Conservation (phyloP, 92 coral and sea anemone species). For the Porites divaricata region DNA sequence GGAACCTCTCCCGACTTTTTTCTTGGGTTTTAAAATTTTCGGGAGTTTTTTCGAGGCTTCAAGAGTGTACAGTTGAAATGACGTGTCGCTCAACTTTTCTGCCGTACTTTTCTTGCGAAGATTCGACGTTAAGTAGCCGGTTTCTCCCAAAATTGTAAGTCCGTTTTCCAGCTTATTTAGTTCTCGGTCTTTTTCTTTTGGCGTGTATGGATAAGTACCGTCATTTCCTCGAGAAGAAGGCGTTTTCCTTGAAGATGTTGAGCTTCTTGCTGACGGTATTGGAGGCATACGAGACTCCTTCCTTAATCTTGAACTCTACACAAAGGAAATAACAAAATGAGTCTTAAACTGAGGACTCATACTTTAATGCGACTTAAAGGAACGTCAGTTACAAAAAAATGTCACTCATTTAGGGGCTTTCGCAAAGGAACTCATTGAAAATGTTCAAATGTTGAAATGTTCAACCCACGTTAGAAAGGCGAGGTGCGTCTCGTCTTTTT, state of each 20-base stretch:
- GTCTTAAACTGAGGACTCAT: no score
- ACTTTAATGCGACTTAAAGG: no score
- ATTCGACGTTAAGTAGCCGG: constrained; percentile 24
- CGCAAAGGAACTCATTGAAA: no score
- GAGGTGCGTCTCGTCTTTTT: no score
- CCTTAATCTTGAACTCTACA: constrained; percentile 1
- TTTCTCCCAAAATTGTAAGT: constrained; percentile 22
- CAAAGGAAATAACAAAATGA: not conserved
- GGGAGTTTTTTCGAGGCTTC: constrained; percentile 49
- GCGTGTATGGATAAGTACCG: not conserved
- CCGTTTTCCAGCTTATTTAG: not conserved
- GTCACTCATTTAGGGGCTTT: no score
- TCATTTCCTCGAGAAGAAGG: not conserved
- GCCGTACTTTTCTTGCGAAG: constrained; percentile 34
- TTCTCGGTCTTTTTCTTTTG: not conserved
- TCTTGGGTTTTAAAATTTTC: constrained; percentile 38
- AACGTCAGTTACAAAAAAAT: no score
- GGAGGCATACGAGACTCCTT: constrained; percentile 37
- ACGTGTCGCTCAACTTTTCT: constrained; percentile 41
- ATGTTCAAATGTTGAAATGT: no score
- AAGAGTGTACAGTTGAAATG: constrained; percentile 10
- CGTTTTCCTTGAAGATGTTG: constrained; percentile 26
- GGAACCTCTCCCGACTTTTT: constrained; percentile 24
- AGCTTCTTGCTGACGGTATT: constrained; percentile 35
- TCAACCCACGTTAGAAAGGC: no score